Conservation (phyloP, 2,113 vertebrate species). For the Enhydra lutris region DNA sequence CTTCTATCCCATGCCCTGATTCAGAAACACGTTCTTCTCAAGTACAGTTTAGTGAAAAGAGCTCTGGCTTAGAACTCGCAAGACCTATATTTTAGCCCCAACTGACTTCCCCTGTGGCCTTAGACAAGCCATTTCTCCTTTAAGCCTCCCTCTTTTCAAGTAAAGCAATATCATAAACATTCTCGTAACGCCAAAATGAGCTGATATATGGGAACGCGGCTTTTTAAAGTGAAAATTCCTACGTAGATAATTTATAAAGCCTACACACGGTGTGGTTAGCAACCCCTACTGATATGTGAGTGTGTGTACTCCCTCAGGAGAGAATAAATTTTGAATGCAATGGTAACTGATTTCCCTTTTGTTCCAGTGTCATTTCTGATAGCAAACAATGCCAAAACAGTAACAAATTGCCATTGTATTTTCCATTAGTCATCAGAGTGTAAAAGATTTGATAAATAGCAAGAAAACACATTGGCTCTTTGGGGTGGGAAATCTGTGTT, state of each 20-base stretch:
- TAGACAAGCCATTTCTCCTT: not conserved
- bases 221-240: not conserved
- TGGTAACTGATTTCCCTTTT: slow-evolving; percentile 12
- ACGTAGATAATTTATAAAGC: slow-evolving; percentile 30
- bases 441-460: slow-evolving; percentile 49
- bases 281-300: not conserved
- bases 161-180: slow-evolving; percentile 10
- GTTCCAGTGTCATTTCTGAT: slow-evolving; percentile 45
- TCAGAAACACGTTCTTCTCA: not conserved
- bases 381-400: slow-evolving; percentile 44
- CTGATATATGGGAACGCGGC: not conserved
- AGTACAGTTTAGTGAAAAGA: not conserved
- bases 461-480: slow-evolving; percentile 1
- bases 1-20: not conserved
- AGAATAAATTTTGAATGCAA: slow-evolving; percentile 30
- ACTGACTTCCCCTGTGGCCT: not conserved
- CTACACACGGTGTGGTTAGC: not conserved
- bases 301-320: not conserved
- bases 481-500: not conserved
- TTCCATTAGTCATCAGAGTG: slow-evolving; percentile 49
- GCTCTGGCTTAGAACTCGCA: not conserved
- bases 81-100: not conserved
- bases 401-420: slow-evolving; percentile 38
- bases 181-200: not conserved
- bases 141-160: not conserved